These are phyloP conservation scores for Pollicipes pollicipes DNA, from an alignment of 1,140 invertebrate genomes.

Conservation along the genomic window DNA sequence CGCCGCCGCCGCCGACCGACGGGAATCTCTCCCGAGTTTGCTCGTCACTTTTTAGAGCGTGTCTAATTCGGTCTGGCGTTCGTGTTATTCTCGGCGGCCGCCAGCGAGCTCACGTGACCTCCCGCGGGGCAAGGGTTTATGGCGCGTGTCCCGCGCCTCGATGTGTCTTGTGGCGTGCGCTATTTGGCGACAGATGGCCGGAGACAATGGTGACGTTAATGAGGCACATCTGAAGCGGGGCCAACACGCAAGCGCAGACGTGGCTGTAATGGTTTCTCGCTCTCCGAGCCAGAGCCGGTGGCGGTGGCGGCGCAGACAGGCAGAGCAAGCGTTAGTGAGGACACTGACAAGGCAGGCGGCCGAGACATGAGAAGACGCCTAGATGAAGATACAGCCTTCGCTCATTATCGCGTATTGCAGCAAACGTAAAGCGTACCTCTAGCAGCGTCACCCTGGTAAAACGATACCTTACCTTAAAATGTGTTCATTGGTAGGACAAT, in stretches of 20 bases:
- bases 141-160: neutral
- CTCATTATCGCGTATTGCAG: too few species aligned
- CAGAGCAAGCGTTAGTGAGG: too few species aligned
- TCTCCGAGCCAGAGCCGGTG: too few species aligned
- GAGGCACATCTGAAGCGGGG: neutral
- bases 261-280: neutral
- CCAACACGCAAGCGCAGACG: neutral
- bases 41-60: slow-evolving; percentile 1
- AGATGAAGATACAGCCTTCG: too few species aligned
- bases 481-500: too few species aligned
- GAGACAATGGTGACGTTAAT: neutral
- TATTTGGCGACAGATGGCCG: slow-evolving; percentile 5
- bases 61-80: slow-evolving; percentile 7
- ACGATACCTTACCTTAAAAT: too few species aligned
- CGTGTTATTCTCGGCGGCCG: neutral
- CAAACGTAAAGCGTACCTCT: too few species aligned
- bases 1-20: too few species aligned
- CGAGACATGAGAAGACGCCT: too few species aligned
- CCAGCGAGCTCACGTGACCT: neutral
- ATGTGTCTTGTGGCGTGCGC: neutral
- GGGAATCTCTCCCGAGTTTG: neutral
- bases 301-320: too few species aligned
- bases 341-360: too few species aligned
- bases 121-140: neutral
- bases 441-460: too few species aligned